Evolutionary conservation across 2,113 vertebrate genomes (phyloP).

Genomic region (Emydocephalus ijimae): DNA sequence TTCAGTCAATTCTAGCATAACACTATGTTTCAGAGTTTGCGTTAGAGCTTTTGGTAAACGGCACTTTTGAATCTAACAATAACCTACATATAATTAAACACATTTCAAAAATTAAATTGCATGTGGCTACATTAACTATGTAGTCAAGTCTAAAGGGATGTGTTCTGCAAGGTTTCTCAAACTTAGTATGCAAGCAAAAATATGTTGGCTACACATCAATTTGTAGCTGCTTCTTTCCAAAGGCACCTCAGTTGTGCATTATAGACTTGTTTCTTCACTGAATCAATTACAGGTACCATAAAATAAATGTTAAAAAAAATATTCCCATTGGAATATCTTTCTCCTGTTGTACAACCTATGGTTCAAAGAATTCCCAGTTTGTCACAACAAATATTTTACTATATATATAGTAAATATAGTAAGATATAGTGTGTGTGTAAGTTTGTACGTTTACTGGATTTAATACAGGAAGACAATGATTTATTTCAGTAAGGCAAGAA

Average conservation of each 20-base stretch:
- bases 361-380: constrained; percentile 32
- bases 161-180: not conserved
- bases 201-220: constrained; percentile 28
- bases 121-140: not conserved
- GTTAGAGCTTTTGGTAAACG: not conserved
- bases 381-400: constrained; percentile 31
- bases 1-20: not conserved
- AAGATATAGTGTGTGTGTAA: too few species aligned
- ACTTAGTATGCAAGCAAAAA: constrained; percentile 42
- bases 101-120: constrained; percentile 11
- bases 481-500: not conserved
- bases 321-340: constrained; percentile 28
- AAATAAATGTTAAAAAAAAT: constrained; percentile 48
- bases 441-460: not conserved
- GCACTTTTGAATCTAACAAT: not conserved
- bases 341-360: constrained; percentile 28
- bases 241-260: constrained; percentile 1
- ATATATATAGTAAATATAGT: too few species aligned
- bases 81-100: not conserved
- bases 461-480: not conserved
- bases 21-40: not conserved
- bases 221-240: constrained; percentile 51
- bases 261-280: constrained; percentile 38
- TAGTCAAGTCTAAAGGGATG: not conserved
- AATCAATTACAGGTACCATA: constrained; percentile 39